Evolutionary conservation across 2,113 vertebrate genomes (phyloP).

Genomic region (Chionodraco myersi): DNA sequence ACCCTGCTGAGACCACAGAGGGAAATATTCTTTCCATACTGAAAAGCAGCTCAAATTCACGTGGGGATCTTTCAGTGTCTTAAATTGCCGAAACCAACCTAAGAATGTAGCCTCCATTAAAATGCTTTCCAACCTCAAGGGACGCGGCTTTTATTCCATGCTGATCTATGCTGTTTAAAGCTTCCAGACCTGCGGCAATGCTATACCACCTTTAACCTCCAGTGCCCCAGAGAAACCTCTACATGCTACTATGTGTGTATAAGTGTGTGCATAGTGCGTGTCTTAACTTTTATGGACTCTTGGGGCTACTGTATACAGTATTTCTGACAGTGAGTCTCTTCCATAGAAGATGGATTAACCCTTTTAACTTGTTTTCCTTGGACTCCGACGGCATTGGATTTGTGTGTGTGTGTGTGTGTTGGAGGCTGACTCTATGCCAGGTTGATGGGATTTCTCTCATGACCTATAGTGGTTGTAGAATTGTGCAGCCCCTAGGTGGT

Average conservation of each 20-base stretch:
- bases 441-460: constrained; percentile 51
- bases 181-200: constrained; percentile 49
- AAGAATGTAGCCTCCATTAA: constrained; percentile 53
- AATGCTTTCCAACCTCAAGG: constrained; percentile 65
- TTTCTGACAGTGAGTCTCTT: constrained; percentile 44
- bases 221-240: constrained; percentile 38
- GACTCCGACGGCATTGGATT: constrained; percentile 38
- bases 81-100: constrained; percentile 55
- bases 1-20: constrained; percentile 51
- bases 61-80: constrained; percentile 52
- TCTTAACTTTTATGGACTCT: constrained; percentile 44
- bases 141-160: constrained; percentile 52
- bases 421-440: constrained; percentile 19
- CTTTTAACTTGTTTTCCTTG: constrained; percentile 61
- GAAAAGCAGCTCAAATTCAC: constrained; percentile 42
- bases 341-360: constrained; percentile 69
- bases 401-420: constrained; percentile 11
- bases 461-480: constrained; percentile 57
- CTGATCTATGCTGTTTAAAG: constrained; percentile 62
- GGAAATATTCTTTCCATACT: constrained; percentile 44
- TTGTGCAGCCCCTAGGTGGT: constrained; percentile 51
- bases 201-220: constrained; percentile 48
- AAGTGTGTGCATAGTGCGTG: constrained; percentile 12
- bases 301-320: constrained; percentile 43
- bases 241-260: constrained; percentile 21